Evolutionary conservation across 2,113 vertebrate genomes (phyloP), one percentile per base, ranked within the genome.

Genomic region (Halcyon senegalensis): DNA sequence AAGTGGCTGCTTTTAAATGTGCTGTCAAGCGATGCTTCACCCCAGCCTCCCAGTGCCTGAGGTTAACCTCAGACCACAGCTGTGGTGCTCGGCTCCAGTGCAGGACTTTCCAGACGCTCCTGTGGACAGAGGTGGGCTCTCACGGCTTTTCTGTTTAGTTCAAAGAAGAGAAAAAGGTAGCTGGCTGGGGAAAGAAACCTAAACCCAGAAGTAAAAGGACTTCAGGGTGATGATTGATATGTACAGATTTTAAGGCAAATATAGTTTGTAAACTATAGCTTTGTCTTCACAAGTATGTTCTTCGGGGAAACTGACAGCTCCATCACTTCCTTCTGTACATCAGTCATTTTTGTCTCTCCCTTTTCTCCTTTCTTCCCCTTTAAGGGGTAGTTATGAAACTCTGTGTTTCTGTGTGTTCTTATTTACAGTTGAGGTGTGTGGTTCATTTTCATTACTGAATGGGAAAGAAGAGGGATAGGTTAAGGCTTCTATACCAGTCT

Each of bases 401-500:
- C 50, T 6, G 35, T 28, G 16, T 84, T 90, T 84, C 80, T 84
- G 87, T 31, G 30, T 83, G 79, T 94, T 87, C 51, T 87, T 89
- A 39, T 30, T 81, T 92, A 56, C 37, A 81, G 30, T 43, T 95
- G 20, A 75, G 84, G 33, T 87, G 25, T 90, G 60, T 83, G 39
- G 37, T 41, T 97, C 51, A 56, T 92, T 97, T 94, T 87, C 80
- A 80, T 67, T 28, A 48, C 75, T 48, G 24, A 91, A 74, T 33
- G 21, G 31, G 20, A 75, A 55, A 90, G 59, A 74, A 50, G 63
- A 84, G 35, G 39, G 21, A n/a, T 73, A 69, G 39, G n/a, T 81
- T 89, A 77, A 44, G 60, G 41, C 6, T 96, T 41, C 13, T 63
- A 9, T 77, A 93, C 76, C 87, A 92, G 76, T 53, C 68, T 87